Evolutionary conservation across 2,113 vertebrate species (phyloP).

Genomic region (Myotis brandtii): DNA sequence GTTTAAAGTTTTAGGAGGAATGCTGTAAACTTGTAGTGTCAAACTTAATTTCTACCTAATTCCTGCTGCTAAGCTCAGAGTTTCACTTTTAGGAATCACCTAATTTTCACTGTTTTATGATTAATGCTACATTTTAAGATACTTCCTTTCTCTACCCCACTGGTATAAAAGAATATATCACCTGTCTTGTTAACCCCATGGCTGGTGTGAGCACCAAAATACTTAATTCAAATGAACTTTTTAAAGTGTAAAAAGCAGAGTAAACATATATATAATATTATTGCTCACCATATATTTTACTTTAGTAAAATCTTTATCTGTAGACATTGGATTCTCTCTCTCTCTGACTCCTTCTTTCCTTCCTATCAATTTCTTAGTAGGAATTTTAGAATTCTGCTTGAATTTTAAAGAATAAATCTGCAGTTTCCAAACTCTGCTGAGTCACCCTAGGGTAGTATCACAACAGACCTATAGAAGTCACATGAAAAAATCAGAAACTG

Average conservation of each 20-base stretch:
- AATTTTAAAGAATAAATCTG: not conserved
- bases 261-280: not conserved
- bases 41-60: constrained; percentile 24
- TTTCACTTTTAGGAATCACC: not conserved
- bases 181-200: not conserved
- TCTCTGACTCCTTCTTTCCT: not conserved
- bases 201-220: not conserved
- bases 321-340: not conserved
- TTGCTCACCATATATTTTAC: not conserved
- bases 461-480: not conserved
- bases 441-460: not conserved
- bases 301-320: not conserved
- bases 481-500: not conserved
- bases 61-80: not conserved
- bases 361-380: not conserved
- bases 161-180: not conserved
- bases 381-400: not conserved
- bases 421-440: not conserved
- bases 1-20: not conserved
- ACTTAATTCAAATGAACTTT: constrained; percentile 11
- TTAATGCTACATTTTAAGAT: constrained; percentile 38
- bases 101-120: not conserved
- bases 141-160: not conserved
- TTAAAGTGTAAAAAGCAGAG: not conserved
- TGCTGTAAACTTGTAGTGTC: not conserved